Base-by-base conservation (phyloP, 2,888 invertebrate species). In the Drosophila paracracens region DNA sequence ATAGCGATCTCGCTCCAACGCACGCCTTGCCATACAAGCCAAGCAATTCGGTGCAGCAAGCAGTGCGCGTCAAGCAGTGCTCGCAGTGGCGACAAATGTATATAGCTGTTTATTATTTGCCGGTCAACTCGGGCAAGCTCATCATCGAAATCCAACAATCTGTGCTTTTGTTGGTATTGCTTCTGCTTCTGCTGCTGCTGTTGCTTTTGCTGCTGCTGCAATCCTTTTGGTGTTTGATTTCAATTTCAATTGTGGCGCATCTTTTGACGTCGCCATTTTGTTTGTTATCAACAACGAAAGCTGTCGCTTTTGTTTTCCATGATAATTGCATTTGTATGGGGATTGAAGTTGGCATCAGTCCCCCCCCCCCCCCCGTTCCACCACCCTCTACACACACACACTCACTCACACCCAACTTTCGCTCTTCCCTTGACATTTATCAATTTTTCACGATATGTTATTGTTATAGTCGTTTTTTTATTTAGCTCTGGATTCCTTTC, bases 271-370 rank as follows among this genome's bases (percentile, higher is more conserved):
- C 76, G 81, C 80, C 80, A 82, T 82, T 82, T 81, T 82, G 83
- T 90, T 76, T 79, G 78, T 87, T 87, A 87, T 87, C 87, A 74
- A 76, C 70, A 67, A 73, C 83, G 79, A 78, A 71, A 68, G 84
- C 90, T 86, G 90, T 88, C 90, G 81, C 85, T 77, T 89, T 90
- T 90, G 91, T 87, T 87, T 87, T 83, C 76, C 74, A 76, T 73
- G 91, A 91, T 91, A 90, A 91, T 88, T 91, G 91, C 87, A 89
- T 91, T 91, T 83, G 77, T 75, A 71, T 83, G 71, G 68, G 70
- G 66, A 62, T 68, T 76, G 77, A 79, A 75, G 74, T 57, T 52
- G 40, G n/a, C 21, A 16, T n/a, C 11, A 25, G 4, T 18, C 3
- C 48, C 4, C 57, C 33, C 31, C 29, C 43, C 29, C 0, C 2